phyloP scores from a whole-genome alignment of 2,113 vertebrate species.

The cattle (Bos taurus) region DNA sequence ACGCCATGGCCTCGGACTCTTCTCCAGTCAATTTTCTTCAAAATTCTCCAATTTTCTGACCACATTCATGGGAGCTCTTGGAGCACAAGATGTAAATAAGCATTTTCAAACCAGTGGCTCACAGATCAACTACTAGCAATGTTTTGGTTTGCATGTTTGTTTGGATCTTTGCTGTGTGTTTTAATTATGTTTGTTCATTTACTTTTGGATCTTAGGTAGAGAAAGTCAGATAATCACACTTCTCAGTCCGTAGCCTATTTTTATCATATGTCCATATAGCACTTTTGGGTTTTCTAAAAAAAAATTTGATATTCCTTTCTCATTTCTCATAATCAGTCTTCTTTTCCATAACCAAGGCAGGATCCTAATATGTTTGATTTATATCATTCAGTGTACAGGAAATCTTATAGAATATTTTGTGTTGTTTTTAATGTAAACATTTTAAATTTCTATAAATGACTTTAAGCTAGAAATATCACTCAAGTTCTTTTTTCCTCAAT shows the following conservation, averaged over 20 bases:
- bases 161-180: background rate
- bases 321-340: background rate
- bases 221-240: background rate
- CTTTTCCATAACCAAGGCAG: background rate
- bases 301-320: background rate
- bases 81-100: background rate
- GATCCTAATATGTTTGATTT: background rate
- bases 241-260: background rate
- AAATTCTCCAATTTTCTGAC: background rate
- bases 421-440: background rate
- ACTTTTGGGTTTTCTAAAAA: background rate
- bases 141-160: background rate
- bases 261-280: background rate
- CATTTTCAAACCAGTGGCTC: background rate
- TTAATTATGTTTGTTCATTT: slow-evolving; percentile 1
- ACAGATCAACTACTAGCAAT: background rate
- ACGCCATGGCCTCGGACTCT: background rate
- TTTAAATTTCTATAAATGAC: slow-evolving; percentile 19
- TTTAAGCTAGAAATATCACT: background rate
- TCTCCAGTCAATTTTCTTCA: background rate
- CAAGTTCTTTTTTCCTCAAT: background rate
- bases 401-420: background rate
- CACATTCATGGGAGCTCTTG: background rate
- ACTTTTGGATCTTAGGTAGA: background rate
- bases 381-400: background rate